phyloP scores from a whole-genome alignment of 2,113 vertebrate species.

The Sterna hirundo region DNA sequence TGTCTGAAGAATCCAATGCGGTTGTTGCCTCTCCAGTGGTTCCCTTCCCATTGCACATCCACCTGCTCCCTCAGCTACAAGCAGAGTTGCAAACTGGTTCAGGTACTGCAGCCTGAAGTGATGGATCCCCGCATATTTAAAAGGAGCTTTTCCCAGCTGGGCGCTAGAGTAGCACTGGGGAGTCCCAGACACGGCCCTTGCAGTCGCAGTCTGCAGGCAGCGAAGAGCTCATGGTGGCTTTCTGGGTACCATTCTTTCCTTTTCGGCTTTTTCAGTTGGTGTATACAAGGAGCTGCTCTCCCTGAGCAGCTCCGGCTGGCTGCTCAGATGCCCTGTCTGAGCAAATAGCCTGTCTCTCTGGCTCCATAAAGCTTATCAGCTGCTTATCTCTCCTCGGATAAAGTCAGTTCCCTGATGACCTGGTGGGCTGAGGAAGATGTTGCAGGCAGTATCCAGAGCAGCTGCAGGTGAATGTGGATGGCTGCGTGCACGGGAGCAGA shows the following conservation, averaged over 20 bases:
- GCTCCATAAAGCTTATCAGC: background rate
- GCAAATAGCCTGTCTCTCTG: background rate
- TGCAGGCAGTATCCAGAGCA: background rate
- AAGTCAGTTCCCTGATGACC: background rate
- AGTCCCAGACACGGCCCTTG: background rate
- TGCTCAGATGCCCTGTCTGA: background rate
- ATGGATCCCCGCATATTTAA: background rate
- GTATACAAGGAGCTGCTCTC: background rate
- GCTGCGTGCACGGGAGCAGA: fast-evolving
- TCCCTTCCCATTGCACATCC: background rate
- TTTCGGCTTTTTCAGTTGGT: background rate
- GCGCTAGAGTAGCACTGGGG: background rate
- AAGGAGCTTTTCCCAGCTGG: background rate
- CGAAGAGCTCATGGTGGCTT: too few relatives aligned
- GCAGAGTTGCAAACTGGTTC: background rate
- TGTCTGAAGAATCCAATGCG: background rate
- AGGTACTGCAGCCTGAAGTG: background rate
- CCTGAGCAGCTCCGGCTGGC: background rate
- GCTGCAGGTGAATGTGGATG: background rate
- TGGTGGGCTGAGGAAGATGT: background rate
- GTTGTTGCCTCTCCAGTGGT: fast-evolving
- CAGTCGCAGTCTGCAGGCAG: background rate
- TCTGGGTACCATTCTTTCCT: background rate
- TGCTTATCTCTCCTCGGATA: background rate
- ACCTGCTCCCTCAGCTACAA: background rate